A percentile compares a stretch with the other conserved stretches of the same genome.
These are phyloP conservation scores for Heterodera filipjevi DNA, from an alignment of 2,888 invertebrate genomes.

Conservation along the genomic window DNA sequence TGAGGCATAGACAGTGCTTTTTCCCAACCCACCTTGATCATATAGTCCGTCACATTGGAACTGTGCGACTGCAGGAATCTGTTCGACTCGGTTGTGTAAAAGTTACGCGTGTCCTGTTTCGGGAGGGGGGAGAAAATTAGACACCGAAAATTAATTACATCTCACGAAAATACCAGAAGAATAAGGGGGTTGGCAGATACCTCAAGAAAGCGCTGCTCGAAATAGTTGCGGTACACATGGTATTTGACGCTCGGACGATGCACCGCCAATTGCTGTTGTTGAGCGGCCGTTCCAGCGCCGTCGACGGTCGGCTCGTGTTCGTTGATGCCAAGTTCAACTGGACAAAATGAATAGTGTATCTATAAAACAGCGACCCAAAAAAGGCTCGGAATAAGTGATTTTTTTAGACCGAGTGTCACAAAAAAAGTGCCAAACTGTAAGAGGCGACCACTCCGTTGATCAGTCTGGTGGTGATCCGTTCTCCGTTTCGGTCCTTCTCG, in stretches of 20 bases:
- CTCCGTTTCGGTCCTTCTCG: slow-evolving; percentile 91
- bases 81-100: slow-evolving; percentile 90
- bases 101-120: slow-evolving; percentile 82
- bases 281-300: not conserved
- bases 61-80: slow-evolving; percentile 82
- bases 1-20: not conserved
- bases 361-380: slow-evolving; percentile 90
- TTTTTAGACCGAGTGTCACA: not conserved
- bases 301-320: slow-evolving; percentile 70
- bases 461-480: slow-evolving; percentile 91
- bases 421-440: slow-evolving; percentile 74
- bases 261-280: not conserved
- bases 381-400: slow-evolving; percentile 69
- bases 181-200: no score
- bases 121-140: no score
- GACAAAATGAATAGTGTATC: no score
- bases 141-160: no score
- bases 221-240: slow-evolving; percentile 71
- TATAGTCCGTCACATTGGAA: slow-evolving; percentile 77
- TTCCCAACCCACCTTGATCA: slow-evolving; percentile 81
- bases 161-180: no score
- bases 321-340: slow-evolving; percentile 77
- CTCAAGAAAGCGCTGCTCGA: slow-evolving; percentile 90
- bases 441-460: slow-evolving; percentile 98
- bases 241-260: slow-evolving; percentile 6